These are phyloP conservation scores for Serripes groenlandicus DNA, from an alignment of 2,888 invertebrate species.

Conservation along the genomic window DNA sequence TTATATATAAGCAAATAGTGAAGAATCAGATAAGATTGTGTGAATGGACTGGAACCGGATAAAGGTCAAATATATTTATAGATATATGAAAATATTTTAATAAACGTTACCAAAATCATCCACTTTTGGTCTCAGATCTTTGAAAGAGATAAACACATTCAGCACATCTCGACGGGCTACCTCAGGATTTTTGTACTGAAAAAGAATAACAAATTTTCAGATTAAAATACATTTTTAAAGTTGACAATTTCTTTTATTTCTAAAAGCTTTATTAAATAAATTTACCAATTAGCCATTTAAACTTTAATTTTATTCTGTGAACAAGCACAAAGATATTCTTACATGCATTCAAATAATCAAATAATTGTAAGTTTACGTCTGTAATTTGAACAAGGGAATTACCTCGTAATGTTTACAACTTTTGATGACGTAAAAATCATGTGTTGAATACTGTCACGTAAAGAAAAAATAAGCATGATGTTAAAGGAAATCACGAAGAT, in stretches of 20 bases:
- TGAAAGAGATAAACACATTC: conserved; percentile 90
- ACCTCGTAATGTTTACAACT: no score
- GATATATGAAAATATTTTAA: no score
- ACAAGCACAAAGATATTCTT: background rate
- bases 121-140: conserved; percentile 89
- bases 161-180: conserved; percentile 90
- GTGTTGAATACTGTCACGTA: background rate
- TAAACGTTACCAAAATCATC: conserved; percentile 89
- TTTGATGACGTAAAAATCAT: no score
- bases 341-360: no score
- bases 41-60: no score
- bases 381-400: no score
- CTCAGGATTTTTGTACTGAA: conserved; percentile 91
- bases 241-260: background rate
- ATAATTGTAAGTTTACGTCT: no score
- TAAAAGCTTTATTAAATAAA: background rate
- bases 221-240: background rate
- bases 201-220: conserved; percentile 11
- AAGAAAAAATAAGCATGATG: background rate
- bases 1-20: no score
- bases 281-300: background rate
- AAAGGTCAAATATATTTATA: no score
- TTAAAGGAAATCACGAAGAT: no score
- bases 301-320: background rate
- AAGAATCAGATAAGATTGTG: no score